phyloP scores from a whole-genome alignment of 2,113 vertebrate genomes.

The Poeciliopsis retropinna region DNA sequence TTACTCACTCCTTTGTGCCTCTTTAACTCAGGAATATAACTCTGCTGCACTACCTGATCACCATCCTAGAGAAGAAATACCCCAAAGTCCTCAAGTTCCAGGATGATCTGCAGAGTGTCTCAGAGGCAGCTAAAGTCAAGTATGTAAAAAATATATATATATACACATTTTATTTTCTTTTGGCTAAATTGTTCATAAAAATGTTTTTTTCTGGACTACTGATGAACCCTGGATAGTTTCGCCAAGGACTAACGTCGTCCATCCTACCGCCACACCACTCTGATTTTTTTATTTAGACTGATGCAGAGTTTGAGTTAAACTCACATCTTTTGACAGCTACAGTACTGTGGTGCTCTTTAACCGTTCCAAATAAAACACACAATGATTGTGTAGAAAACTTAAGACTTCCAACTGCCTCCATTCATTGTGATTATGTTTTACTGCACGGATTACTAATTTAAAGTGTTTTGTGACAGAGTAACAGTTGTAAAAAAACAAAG shows the following conservation, averaged over 20 bases:
- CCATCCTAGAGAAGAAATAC: slow-evolving; percentile 97
- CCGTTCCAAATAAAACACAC: neutral
- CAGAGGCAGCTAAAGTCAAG: slow-evolving; percentile 97
- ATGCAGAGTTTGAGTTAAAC: neutral
- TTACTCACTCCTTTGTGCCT: neutral
- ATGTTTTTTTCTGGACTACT: neutral
- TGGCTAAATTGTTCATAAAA: neutral
- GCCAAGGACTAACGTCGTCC: too few relatives aligned
- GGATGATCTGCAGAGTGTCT: slow-evolving; percentile 88
- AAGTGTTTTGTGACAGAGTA: neutral
- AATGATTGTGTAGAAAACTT: neutral
- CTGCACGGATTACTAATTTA: neutral
- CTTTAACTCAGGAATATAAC: slow-evolving; percentile 88
- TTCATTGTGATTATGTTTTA: neutral
- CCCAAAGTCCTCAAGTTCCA: slow-evolving; percentile 91
- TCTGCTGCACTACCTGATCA: slow-evolving; percentile 98
- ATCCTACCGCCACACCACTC: too few relatives aligned
- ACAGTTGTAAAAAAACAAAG: too few relatives aligned
- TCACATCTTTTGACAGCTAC: neutral
- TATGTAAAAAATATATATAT: slow-evolving; percentile 66
- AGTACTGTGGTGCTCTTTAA: neutral
- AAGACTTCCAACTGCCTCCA: neutral
- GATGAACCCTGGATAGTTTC: too few relatives aligned
- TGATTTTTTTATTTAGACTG: neutral
- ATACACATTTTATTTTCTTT: too few relatives aligned